phyloP scores from a whole-genome alignment of 2,888 invertebrate species.

The Cephus rjabovi region DNA sequence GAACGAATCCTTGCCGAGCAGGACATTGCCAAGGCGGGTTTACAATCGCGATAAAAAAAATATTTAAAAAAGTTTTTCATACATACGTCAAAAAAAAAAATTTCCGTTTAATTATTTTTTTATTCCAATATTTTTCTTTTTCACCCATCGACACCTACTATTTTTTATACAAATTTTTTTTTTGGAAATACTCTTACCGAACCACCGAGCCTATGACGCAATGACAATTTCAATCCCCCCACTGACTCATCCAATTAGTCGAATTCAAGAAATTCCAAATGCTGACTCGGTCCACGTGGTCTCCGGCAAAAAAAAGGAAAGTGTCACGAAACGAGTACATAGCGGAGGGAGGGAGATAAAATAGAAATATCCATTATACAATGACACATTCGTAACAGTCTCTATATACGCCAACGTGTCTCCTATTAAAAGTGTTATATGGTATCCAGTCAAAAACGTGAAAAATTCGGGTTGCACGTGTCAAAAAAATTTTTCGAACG shows the following conservation, averaged over 20 bases:
- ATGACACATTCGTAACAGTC: not conserved
- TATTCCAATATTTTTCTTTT: not conserved
- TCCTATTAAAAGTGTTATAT: no score
- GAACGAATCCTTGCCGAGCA: not conserved
- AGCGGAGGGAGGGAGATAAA: not conserved
- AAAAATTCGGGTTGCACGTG: no score
- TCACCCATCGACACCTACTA: no score
- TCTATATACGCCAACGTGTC: not conserved
- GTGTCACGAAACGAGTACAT: not conserved
- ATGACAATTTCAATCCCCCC: not conserved
- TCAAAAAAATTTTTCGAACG: not conserved
- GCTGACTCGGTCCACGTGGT: not conserved
- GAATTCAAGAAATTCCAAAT: not conserved
- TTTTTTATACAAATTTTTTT: not conserved
- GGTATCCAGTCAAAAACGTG: no score
- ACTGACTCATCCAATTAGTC: not conserved
- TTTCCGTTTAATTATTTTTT: rapidly evolving
- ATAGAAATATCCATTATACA: not conserved
- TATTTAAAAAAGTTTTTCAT: no score
- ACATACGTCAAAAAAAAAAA: no score
- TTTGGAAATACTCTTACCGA: not conserved
- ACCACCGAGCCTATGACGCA: no score
- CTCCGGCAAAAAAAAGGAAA: not conserved
- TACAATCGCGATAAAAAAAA: not conserved
- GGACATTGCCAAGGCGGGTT: not conserved